Base-by-base conservation (phyloP, 2,888 invertebrate genomes). In the Himalopsyche tibetana region DNA sequence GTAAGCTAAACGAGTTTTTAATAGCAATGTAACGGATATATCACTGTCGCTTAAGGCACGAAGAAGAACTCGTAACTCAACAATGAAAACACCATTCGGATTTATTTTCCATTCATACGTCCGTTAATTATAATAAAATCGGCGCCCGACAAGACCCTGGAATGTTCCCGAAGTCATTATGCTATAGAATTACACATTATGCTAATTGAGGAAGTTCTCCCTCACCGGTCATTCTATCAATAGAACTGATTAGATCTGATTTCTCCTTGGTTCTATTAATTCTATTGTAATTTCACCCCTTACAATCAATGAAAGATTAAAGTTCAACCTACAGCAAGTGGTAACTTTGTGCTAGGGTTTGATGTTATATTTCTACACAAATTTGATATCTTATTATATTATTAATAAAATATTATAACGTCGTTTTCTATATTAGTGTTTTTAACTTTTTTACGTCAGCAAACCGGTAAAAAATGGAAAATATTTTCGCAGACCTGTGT, bases 191-290 rank as follows among this genome's bases (percentile, higher is more conserved):
- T 63, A 63, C 63, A 63, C 63, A 63, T 63, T 63, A 63, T 63
- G 63, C 19, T 19, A 63, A 63, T 63, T 63, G 63, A 28, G 12
- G 28, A 63, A 63, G 63, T 63, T 63, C 63, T 19, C 63, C 63
- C 63, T 63, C 19, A 19, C 63, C 63, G 63, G 63, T 63, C 63
- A 63, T 63, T 63, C 8, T 19, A n/a, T 63, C 63, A 19, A 63
- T 63, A 63, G 63, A 63, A 63, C 63, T 63, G 63, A 63, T 63
- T 63, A 63, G 19, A 63, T 63, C 63, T 63, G 63, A 63, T 63
- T 63, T 19, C 63, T 63, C 63, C 0, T 63, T 63, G 11, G 63
- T 63, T 63, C 63, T 19, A 63, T 63, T 63, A 19, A 63, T 19
- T 63, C 63, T 28, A 63, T 63, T 63, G 63, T 63, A 63, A 63